Percentiles rank a stretch among this genome's conserved stretches.
Conservation (phyloP, 2,113 vertebrate genomes). For the Pontoporia blainvillei region DNA sequence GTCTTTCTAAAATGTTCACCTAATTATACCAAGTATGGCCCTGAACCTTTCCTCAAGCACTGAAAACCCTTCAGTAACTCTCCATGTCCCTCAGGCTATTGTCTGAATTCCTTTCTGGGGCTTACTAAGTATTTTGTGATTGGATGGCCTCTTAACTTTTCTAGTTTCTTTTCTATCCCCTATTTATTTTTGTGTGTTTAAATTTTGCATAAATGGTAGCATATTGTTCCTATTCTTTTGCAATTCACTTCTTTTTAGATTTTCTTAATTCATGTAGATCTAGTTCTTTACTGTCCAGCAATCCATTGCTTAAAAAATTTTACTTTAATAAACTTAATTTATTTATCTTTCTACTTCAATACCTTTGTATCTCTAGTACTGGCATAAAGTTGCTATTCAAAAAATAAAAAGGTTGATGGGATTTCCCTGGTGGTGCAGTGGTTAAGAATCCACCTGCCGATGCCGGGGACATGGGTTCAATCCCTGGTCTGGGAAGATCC, state of each 20-base stretch:
- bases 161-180: not conserved
- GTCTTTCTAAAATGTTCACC: not conserved
- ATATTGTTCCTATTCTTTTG: not conserved
- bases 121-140: not conserved
- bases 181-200: not conserved
- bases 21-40: not conserved
- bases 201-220: not conserved
- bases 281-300: not conserved
- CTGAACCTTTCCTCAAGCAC: not conserved
- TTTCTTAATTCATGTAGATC: not conserved
- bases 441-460: too few species aligned
- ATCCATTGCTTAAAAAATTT: not conserved
- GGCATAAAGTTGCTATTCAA: not conserved
- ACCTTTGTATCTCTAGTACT: not conserved
- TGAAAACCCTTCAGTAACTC: not conserved
- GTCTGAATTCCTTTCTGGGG: not conserved
- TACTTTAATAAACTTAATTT: not conserved
- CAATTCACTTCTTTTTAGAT: not conserved
- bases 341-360: not conserved
- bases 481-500: too few species aligned
- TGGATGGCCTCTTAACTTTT: not conserved
- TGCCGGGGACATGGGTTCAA: too few species aligned
- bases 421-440: too few species aligned
- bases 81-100: not conserved
- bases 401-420: not conserved